A percentile compares a stretch with the other conserved stretches of the same genome.
Conservation (phyloP, 2,797 vertebrate species). For the Chelidonichthys spinosus region DNA sequence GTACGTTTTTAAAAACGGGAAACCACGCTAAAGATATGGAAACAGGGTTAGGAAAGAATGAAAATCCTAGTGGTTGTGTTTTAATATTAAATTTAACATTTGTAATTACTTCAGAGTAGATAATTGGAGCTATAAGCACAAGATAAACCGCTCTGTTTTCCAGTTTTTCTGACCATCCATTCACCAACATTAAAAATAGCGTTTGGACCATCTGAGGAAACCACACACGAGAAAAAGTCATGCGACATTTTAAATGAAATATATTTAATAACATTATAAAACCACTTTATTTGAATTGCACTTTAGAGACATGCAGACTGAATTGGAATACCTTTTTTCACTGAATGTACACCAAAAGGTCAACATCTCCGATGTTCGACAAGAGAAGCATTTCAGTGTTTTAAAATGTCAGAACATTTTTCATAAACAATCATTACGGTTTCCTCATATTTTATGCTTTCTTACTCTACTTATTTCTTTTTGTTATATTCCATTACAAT, state of each 20-base stretch:
- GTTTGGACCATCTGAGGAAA: constrained; percentile 5
- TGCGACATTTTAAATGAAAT: constrained; percentile 9
- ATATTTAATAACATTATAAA: constrained; percentile 4
- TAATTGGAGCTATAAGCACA: background rate
- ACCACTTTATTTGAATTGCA: constrained; percentile 11
- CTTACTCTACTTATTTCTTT: constrained; percentile 9
- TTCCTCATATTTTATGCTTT: constrained; percentile 49
- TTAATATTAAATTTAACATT: too few relatives aligned
- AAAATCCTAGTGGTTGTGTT: too few relatives aligned
- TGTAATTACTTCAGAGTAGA: too few relatives aligned
- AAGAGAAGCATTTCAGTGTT: background rate
- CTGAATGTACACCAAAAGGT: constrained; percentile 12
- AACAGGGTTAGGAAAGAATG: too few relatives aligned
- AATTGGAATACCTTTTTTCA: constrained; percentile 3
- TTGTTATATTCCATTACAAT: constrained; percentile 29
- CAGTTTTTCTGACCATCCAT: background rate
- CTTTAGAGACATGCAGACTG: background rate
- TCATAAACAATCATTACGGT: constrained; percentile 54
- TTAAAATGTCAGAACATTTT: constrained; percentile 4
- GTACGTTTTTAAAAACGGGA: background rate
- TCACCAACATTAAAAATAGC: background rate
- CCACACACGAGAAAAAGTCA: background rate
- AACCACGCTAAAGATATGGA: background rate
- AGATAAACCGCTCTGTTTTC: background rate
- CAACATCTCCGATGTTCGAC: constrained; percentile 15